phyloP scores from a whole-genome alignment of 2,113 vertebrate genomes.

The Poeciliopsis occidentalis region DNA sequence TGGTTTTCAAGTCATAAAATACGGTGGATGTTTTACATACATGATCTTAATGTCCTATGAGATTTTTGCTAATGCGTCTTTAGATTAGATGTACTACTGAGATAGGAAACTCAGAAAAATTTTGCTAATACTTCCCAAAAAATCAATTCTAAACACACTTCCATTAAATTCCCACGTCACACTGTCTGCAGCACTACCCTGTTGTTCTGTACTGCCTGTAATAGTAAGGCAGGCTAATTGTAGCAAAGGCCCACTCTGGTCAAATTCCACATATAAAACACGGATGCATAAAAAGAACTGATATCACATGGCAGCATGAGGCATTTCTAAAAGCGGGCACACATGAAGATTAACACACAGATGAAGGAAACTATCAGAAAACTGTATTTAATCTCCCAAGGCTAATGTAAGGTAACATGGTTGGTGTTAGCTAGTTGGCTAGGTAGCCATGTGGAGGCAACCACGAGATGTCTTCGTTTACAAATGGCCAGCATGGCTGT shows the following conservation, averaged over 20 bases:
- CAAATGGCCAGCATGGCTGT: not conserved
- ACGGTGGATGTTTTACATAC: too few species aligned
- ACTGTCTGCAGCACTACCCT: not conserved
- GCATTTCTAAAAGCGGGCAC: not conserved
- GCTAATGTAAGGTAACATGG: conserved; percentile 45
- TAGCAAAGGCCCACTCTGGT: conserved; percentile 49
- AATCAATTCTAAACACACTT: not conserved
- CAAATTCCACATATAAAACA: not conserved
- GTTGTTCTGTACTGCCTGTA: conserved; percentile 4
- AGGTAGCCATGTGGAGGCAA: conserved; percentile 69
- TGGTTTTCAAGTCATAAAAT: too few species aligned
- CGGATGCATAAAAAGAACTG: not conserved
- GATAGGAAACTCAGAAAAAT: not conserved
- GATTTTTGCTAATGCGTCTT: too few species aligned
- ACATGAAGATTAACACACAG: not conserved
- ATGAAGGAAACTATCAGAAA: conserved; percentile 1
- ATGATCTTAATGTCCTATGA: too few species aligned
- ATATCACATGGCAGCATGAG: not conserved
- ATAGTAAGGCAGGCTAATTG: conserved; percentile 17
- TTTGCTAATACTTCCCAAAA: not conserved
- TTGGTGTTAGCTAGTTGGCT: conserved; percentile 39
- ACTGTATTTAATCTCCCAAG: conserved; percentile 25
- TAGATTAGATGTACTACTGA: too few species aligned
- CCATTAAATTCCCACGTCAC: not conserved
- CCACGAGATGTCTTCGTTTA: conserved; percentile 38